Percentiles rank a stretch among this genome's conserved stretches.
Evolutionary conservation across 2,888 invertebrate species (phyloP).

Genomic region (Agrotis ipsilon): DNA sequence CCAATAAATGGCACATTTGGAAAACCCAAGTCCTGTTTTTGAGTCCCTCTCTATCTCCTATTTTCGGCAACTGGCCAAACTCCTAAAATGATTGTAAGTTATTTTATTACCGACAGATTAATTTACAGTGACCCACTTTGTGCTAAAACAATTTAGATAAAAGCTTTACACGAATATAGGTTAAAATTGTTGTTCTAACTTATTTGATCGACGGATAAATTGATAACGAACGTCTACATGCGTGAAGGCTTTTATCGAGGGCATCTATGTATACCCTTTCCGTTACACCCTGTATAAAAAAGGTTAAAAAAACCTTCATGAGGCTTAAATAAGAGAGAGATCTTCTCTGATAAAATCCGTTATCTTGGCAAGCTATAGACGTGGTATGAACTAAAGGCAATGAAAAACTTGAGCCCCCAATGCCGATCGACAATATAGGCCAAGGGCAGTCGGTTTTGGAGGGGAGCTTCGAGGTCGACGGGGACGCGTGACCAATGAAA

Average conservation of each 20-base stretch:
- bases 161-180: constrained; percentile 41
- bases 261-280: neutral
- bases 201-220: constrained; percentile 41
- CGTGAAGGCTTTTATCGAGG: constrained; percentile 22
- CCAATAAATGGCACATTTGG: neutral
- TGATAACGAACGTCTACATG: constrained; percentile 23
- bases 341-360: constrained; percentile 39
- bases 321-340: constrained; percentile 10
- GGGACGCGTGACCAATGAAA: constrained; percentile 50
- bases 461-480: constrained; percentile 47
- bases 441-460: constrained; percentile 56
- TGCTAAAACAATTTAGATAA: constrained; percentile 55
- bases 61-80: constrained; percentile 11
- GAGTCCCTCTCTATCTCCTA: neutral
- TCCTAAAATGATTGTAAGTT: constrained; percentile 2
- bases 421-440: constrained; percentile 51
- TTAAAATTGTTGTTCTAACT: constrained; percentile 33
- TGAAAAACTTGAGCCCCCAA: constrained; percentile 56
- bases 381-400: constrained; percentile 37
- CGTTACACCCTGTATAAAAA: neutral
- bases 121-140: constrained; percentile 35
- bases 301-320: neutral
- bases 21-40: neutral
- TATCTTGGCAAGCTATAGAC: constrained; percentile 37
- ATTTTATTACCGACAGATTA: constrained; percentile 42